These are phyloP conservation scores for Notarius lentiginosus DNA, from an alignment of 2,113 vertebrate species.

Conservation along the genomic window DNA sequence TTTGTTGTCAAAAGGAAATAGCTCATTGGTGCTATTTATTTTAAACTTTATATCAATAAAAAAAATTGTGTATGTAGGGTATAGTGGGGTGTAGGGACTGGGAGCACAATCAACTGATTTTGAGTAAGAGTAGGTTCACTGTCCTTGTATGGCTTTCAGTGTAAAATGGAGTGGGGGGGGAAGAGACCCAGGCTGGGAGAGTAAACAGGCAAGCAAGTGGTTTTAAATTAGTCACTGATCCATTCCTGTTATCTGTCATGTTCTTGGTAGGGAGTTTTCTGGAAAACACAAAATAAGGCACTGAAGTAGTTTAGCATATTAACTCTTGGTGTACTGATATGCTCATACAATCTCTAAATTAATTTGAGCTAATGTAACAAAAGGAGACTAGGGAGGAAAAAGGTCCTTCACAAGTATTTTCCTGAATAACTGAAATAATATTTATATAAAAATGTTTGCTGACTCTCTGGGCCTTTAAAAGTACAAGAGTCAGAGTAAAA, in stretches of 20 bases:
- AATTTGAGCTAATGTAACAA: background rate
- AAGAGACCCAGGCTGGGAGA: background rate
- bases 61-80: too few species aligned
- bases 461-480: background rate
- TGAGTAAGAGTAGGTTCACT: background rate
- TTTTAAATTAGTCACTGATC: slow-evolving; percentile 3
- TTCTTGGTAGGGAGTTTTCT: background rate
- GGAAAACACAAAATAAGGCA: background rate
- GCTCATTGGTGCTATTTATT: too few species aligned
- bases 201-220: background rate
- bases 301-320: background rate
- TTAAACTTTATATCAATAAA: too few species aligned
- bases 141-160: slow-evolving; percentile 37
- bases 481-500: background rate
- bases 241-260: background rate
- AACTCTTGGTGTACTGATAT: too few species aligned
- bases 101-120: background rate
- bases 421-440: background rate
- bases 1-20: background rate
- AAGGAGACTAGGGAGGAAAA: background rate
- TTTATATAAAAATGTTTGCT: background rate
- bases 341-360: background rate
- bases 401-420: background rate
- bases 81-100: background rate
- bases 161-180: background rate